Conservation (phyloP, 2,113 vertebrate species). For the Alethe castanea region DNA sequence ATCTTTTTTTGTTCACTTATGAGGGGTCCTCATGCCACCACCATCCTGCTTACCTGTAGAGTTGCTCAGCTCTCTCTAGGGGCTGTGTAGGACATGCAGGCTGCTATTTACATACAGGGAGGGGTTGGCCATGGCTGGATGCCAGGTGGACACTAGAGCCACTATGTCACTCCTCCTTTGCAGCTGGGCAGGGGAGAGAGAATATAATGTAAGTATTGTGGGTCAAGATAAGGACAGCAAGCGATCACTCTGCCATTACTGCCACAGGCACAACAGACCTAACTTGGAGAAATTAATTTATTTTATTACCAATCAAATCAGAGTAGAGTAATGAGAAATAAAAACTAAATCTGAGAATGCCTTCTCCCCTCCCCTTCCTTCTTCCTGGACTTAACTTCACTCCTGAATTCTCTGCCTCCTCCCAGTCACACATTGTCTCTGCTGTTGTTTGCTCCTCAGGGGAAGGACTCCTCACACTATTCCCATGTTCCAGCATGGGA, state of each 20-base stretch:
- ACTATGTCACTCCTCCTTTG: background rate
- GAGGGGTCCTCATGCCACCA: background rate
- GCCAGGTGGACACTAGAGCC: background rate
- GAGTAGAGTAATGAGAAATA: background rate
- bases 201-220: fast-evolving
- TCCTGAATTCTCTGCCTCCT: background rate
- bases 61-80: fast-evolving
- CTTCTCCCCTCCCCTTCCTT: background rate
- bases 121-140: background rate
- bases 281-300: background rate
- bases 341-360: background rate
- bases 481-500: background rate
- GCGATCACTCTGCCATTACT: background rate
- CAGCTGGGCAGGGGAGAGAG: background rate
- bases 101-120: background rate
- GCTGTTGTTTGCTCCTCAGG: background rate
- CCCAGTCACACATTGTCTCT: background rate
- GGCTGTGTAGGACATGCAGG: background rate
- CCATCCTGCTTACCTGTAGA: background rate
- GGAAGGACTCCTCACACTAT: background rate
- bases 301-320: background rate
- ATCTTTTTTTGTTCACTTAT: background rate
- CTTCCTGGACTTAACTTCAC: background rate
- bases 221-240: background rate
- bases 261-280: background rate